phyloP scores from a whole-genome alignment of 2,113 vertebrate species.

The Pseudonaja textilis region DNA sequence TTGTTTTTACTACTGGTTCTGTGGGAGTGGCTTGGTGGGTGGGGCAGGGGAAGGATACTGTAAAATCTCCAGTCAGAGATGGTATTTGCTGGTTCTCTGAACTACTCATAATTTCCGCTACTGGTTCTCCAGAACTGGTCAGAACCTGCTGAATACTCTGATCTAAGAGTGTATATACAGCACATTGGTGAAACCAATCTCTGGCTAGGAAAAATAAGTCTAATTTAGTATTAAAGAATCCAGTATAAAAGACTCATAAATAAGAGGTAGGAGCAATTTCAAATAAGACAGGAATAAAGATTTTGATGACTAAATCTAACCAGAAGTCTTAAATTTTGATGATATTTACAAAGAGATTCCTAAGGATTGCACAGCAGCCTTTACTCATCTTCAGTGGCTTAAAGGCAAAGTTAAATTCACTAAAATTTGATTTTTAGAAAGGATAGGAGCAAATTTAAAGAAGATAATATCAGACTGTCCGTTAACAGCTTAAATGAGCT shows the following conservation, averaged over 20 bases:
- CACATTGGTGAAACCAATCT: not conserved
- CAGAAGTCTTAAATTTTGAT: not conserved
- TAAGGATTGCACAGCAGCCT: not conserved
- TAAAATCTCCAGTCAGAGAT: too few species aligned
- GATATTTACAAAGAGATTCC: not conserved
- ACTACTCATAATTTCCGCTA: too few species aligned
- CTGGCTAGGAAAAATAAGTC: not conserved
- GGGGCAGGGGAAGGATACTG: too few species aligned
- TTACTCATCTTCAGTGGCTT: not conserved
- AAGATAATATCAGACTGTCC: not conserved
- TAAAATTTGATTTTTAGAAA: not conserved
- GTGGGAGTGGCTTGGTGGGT: too few species aligned
- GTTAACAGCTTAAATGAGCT: not conserved
- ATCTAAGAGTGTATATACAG: not conserved
- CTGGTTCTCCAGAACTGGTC: too few species aligned
- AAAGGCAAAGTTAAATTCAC: not conserved
- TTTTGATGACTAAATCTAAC: not conserved
- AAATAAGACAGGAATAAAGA: not conserved
- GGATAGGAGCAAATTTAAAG: not conserved
- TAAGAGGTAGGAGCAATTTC: not conserved
- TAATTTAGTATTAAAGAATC: not conserved
- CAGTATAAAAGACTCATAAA: not conserved
- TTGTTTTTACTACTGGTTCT: too few species aligned
- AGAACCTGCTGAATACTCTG: too few species aligned
- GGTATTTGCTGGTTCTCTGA: too few species aligned